A percentile compares a stretch with the other conserved stretches of the same genome.
Evolutionary conservation across 2,888 invertebrate species (phyloP).

Genomic region (Drosophila cracens): DNA sequence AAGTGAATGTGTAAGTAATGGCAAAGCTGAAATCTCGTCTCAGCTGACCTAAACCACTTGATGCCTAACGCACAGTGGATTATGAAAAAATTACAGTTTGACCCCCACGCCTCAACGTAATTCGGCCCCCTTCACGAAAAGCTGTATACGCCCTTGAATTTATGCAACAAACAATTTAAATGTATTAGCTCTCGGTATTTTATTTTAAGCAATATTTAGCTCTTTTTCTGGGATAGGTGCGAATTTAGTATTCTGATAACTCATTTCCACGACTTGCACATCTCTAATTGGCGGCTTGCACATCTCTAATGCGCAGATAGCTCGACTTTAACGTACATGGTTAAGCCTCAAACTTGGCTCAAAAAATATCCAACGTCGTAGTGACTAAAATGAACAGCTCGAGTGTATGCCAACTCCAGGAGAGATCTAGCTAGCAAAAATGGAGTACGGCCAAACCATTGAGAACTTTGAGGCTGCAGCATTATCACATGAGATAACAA

Average conservation of each 20-base stretch:
- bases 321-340: conserved; percentile 4
- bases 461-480: conserved; percentile 13
- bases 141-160: background rate
- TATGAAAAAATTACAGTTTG: background rate
- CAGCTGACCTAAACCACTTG: background rate
- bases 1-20: background rate
- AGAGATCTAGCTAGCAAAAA: conserved; percentile 9
- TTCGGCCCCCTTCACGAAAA: background rate
- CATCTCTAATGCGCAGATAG: conserved; percentile 44
- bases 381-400: conserved; percentile 1
- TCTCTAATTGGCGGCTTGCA: background rate
- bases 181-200: conserved; percentile 18
- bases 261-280: conserved; percentile 3
- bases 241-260: conserved; percentile 16
- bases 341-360: background rate
- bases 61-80: background rate
- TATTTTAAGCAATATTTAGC: conserved; percentile 6
- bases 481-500: conserved; percentile 26
- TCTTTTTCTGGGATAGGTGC: background rate
- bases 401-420: background rate
- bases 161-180: conserved; percentile 6
- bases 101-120: background rate
- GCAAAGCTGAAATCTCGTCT: background rate
- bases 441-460: conserved; percentile 17
- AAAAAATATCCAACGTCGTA: background rate